These are phyloP conservation scores for Laothoe populi DNA, from an alignment of 2,888 invertebrate species.

Conservation along the genomic window DNA sequence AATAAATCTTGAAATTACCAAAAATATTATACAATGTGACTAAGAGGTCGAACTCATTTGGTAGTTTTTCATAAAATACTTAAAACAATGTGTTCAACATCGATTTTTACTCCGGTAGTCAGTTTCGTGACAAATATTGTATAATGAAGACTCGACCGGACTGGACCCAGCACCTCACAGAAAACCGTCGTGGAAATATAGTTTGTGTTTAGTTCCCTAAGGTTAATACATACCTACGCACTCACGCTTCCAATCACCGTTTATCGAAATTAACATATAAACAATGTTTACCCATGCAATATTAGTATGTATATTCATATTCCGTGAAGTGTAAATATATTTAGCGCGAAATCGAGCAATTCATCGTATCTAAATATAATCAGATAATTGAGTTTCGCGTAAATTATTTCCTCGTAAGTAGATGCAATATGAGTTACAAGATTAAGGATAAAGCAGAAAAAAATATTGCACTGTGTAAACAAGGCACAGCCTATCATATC, in stretches of 20 bases:
- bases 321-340: not conserved
- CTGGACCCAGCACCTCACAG: too few species aligned
- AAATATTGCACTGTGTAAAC: not conserved
- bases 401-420: not conserved
- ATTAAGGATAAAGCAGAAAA: not conserved
- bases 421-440: slow-evolving; percentile 5
- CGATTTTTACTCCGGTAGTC: too few species aligned
- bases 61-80: not conserved
- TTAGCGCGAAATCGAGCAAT: not conserved
- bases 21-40: too few species aligned
- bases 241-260: too few species aligned
- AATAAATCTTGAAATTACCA: too few species aligned
- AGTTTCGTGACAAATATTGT: too few species aligned
- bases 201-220: too few species aligned
- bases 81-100: not conserved
- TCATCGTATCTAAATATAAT: slow-evolving; percentile 1
- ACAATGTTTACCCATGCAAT: not conserved
- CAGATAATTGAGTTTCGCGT: not conserved
- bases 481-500: not conserved
- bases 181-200: too few species aligned
- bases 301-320: not conserved
- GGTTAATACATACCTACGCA: too few species aligned
- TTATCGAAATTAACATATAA: too few species aligned
- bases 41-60: not conserved
- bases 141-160: too few species aligned